Evolutionary conservation across 2,797 vertebrate genomes (phyloP).

Genomic region (Allobates femoralis): DNA sequence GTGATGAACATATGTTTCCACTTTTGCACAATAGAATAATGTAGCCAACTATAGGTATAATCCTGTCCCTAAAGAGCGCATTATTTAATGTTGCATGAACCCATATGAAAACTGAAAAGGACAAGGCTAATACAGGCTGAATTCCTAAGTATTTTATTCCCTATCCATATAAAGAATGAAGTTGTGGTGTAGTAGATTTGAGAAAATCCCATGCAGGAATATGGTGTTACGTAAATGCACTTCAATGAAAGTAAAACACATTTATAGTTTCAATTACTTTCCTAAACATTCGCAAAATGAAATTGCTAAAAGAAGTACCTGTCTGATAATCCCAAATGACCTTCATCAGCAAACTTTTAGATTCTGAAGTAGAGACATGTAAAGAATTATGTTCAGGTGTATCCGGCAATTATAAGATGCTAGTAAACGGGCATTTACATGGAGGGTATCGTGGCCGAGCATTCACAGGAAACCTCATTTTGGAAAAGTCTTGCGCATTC

Average conservation of each 20-base stretch:
- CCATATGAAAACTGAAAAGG: slow-evolving; percentile 13
- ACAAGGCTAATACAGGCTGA: slow-evolving; percentile 26
- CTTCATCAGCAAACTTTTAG: background rate
- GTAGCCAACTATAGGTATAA: slow-evolving; percentile 14
- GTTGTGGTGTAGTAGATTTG: too few species aligned
- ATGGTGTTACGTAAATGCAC: background rate
- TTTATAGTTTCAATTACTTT: background rate
- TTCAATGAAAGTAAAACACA: background rate
- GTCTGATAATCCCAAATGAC: background rate
- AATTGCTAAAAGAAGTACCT: background rate
- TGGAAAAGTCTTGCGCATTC: too few species aligned
- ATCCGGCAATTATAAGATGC: too few species aligned
- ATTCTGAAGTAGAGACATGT: too few species aligned
- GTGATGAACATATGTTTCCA: slow-evolving; percentile 13
- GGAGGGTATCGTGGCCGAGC: too few species aligned
- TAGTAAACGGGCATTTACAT: too few species aligned
- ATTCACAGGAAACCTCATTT: too few species aligned
- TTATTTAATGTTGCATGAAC: slow-evolving; percentile 30
- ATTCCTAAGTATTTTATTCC: slow-evolving; percentile 27
- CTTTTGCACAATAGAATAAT: slow-evolving; percentile 6
- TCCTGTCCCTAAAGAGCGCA: slow-evolving; percentile 29
- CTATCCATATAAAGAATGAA: background rate
- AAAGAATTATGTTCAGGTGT: too few species aligned
- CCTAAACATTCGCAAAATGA: background rate
- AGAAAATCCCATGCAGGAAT: background rate